Percentiles rank a stretch among this genome's conserved stretches.
Conservation (phyloP, 1,140 invertebrate species). For the Atta colombica region DNA sequence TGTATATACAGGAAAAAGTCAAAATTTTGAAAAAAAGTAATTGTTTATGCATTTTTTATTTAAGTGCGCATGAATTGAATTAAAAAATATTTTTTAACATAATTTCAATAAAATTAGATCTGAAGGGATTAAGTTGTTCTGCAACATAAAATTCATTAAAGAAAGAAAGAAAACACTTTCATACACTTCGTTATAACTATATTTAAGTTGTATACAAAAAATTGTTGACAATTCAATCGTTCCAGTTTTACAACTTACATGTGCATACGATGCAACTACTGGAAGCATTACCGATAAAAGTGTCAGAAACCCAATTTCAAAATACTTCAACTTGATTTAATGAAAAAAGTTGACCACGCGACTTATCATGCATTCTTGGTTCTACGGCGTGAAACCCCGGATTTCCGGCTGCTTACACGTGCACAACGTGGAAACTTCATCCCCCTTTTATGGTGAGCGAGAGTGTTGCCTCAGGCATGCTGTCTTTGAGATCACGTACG, state of each 20-base stretch:
- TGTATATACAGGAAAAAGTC: too few relatives aligned
- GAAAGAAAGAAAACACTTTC: not conserved
- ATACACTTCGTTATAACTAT: not conserved
- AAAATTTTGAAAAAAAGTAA: too few relatives aligned
- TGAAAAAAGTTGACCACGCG: constrained; percentile 44
- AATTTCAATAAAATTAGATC: too few relatives aligned
- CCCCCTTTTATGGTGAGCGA: constrained; percentile 28
- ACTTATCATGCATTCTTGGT: constrained; percentile 26
- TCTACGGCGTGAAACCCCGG: constrained; percentile 16
- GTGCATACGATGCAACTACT: not conserved
- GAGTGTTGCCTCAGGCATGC: constrained; percentile 37
- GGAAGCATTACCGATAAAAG: not conserved
- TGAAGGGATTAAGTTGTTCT: not conserved
- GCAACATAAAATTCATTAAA: not conserved
- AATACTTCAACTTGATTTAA: constrained; percentile 36
- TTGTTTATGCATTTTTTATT: too few relatives aligned
- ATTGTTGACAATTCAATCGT: not conserved
- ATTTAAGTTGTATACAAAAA: not conserved
- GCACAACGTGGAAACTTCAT: constrained; percentile 44
- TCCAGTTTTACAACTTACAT: not conserved
- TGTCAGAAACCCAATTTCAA: not conserved
- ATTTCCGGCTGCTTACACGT: constrained; percentile 55
- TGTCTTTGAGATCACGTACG: constrained; percentile 31
- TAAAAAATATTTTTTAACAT: too few relatives aligned
- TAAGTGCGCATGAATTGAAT: too few relatives aligned